Percentiles rank a stretch among this genome's conserved stretches.
Conservation (phyloP, 2,888 invertebrate genomes). For the Harmothoe impar region DNA sequence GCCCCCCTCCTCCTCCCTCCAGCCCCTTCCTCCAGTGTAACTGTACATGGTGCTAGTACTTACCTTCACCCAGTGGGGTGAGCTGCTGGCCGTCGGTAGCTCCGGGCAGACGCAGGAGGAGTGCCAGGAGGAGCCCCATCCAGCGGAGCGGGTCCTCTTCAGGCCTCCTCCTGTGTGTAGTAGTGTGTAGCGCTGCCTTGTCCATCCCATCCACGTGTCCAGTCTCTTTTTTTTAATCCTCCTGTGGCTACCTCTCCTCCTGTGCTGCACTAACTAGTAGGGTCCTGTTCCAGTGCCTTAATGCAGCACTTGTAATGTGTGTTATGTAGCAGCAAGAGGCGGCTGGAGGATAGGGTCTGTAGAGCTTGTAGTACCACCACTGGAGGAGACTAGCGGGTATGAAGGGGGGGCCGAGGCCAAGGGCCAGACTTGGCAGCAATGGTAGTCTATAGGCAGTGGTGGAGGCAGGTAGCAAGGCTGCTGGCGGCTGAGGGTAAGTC, state of each 20-base stretch:
- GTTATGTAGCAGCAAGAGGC: no score
- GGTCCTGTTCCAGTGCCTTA: no score
- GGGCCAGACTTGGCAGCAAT: not conserved
- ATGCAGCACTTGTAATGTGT: no score
- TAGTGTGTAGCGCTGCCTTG: not conserved
- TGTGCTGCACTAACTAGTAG: not conserved
- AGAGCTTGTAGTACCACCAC: not conserved
- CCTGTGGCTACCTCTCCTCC: not conserved
- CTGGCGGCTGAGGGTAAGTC: no score
- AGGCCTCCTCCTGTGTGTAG: not conserved
- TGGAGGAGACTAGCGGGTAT: not conserved
- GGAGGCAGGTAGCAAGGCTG: no score
- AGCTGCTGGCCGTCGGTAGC: not conserved
- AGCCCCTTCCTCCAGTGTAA: no score
- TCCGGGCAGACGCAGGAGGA: conserved; percentile 28
- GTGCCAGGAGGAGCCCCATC: not conserved
- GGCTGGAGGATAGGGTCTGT: no score
- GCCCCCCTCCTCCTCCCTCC: no score
- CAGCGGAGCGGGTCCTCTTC: not conserved
- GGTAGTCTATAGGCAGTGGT: not conserved
- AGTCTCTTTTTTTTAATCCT: not conserved
- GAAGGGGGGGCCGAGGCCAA: not conserved
- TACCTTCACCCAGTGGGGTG: conserved; percentile 17
- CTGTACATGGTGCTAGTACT: not conserved
- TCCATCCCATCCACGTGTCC: conserved; percentile 15